A percentile compares a stretch with the other conserved stretches of the same genome.
Evolutionary conservation across 2,888 invertebrate species (phyloP).

Genomic region (Agapostemon virescens): DNA sequence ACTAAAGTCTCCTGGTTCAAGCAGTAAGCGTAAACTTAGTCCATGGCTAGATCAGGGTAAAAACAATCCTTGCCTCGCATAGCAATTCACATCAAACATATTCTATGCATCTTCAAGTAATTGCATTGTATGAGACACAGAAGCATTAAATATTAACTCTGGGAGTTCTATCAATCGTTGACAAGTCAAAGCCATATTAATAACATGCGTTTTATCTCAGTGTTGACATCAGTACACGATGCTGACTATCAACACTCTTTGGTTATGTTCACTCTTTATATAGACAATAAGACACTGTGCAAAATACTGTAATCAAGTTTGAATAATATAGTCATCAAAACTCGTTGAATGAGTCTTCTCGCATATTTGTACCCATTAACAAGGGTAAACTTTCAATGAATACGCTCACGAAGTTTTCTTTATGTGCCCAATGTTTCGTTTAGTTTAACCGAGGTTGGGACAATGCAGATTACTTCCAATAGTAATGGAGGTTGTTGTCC

Average conservation of each 20-base stretch:
- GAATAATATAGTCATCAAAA: conserved; percentile 36
- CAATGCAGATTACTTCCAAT: conserved; percentile 57
- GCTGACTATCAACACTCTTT: conserved; percentile 64
- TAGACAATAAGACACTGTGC: conserved; percentile 57
- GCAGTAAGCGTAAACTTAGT: conserved; percentile 69
- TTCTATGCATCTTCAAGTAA: conserved; percentile 58
- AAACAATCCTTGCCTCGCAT: conserved; percentile 70
- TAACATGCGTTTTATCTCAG: conserved; percentile 48
- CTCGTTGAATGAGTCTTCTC: conserved; percentile 34
- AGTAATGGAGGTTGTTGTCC: conserved; percentile 51
- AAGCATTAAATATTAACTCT: conserved; percentile 30
- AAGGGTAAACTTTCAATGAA: conserved; percentile 44
- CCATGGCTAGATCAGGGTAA: conserved; percentile 61
- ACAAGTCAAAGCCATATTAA: conserved; percentile 61
- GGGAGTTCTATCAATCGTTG: conserved; percentile 39
- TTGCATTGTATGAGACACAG: conserved; percentile 36
- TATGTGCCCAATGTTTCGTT: conserved; percentile 51
- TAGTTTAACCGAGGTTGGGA: conserved; percentile 62
- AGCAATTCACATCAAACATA: conserved; percentile 58
- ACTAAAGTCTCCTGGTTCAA: conserved; percentile 57
- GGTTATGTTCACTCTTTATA: conserved; percentile 67
- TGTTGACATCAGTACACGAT: conserved; percentile 64
- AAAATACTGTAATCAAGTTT: conserved; percentile 44
- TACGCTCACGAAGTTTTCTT: conserved; percentile 44
- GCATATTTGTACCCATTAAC: conserved; percentile 54